Base-by-base conservation (phyloP, 2,797 vertebrate species). In the Pangasius krempfi region DNA sequence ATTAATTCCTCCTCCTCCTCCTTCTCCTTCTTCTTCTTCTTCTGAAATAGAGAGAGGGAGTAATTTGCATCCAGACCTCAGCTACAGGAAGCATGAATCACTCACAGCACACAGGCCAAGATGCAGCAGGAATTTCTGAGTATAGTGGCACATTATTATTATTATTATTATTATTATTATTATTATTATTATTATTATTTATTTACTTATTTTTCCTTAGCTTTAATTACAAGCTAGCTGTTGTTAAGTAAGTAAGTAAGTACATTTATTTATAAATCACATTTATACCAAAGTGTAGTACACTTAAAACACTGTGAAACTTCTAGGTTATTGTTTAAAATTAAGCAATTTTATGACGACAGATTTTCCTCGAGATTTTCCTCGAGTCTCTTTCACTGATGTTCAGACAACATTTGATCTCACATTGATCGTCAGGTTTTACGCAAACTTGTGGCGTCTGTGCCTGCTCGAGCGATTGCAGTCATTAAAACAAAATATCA, bases 1-100 rank as follows among this genome's bases (percentile, higher is more conserved):
- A 96, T 96, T 94, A 93, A 95, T 96, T 94, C 89, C 81, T 90
- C 83, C 84, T 94, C 89, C 92, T 90, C 92, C 90, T 66, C 5
- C 25, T 64, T 8, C 13, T 62, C 4, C 25, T 75, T 7, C 50
- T 44, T 60, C 20, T 44, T 9, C 16, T 64, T 18, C 30, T 40
- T 33, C 27, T 33, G 6, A 47, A 44, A 52, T 9, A 58, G 58
- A 27, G 25, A 30, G 25, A 64, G 92, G 78, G 75, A 91, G 87
- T 92, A 85, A 91, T 91, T 92, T 92, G 88, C 93, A 92, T 93
- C 44, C 60, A 88, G 66, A 64, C 64, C 86, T 80, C 30, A 30
- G 83, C 40, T 52, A 76, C 70, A 84, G 93, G 93, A 90, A 94
- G 14, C 93, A 91, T 88, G 93, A 93, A 92, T 92, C 92, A 92